Percentiles rank a stretch among this genome's conserved stretches.
phyloP scores from a whole-genome alignment of 1,140 invertebrate genomes.

The Neotoxoptera formosana region DNA sequence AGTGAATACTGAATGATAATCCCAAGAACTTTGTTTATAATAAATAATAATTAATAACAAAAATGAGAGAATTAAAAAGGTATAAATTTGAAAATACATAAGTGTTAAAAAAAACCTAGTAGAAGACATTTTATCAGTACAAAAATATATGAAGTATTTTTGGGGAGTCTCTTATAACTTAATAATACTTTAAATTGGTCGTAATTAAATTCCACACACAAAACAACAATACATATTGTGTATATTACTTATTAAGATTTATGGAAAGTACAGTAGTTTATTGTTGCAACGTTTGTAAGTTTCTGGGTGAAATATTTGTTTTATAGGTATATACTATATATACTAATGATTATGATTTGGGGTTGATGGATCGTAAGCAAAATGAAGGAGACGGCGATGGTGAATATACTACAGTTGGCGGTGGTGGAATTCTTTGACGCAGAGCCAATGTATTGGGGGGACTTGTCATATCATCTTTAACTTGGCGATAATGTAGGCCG shows the following conservation, averaged over 20 bases:
- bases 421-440: constrained; percentile 62
- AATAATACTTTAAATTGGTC: constrained; percentile 37
- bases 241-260: not conserved
- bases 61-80: not conserved
- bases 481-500: constrained; percentile 65
- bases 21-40: not conserved
- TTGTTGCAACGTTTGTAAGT: not conserved
- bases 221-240: not conserved
- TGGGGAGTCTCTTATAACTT: not conserved
- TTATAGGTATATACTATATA: not conserved
- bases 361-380: constrained; percentile 45
- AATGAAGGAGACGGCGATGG: constrained; percentile 60
- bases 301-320: not conserved
- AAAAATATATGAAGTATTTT: constrained; percentile 37
- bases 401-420: constrained; percentile 58
- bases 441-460: constrained; percentile 65
- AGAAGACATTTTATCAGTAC: not conserved
- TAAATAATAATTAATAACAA: not conserved
- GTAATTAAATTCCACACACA: not conserved
- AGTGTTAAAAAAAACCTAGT: constrained; percentile 29
- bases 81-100: not conserved
- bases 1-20: not conserved
- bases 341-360: constrained; percentile 25
- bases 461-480: constrained; percentile 63
- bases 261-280: not conserved